phyloP scores from a whole-genome alignment of 2,797 vertebrate species.

The Poecilia picta region DNA sequence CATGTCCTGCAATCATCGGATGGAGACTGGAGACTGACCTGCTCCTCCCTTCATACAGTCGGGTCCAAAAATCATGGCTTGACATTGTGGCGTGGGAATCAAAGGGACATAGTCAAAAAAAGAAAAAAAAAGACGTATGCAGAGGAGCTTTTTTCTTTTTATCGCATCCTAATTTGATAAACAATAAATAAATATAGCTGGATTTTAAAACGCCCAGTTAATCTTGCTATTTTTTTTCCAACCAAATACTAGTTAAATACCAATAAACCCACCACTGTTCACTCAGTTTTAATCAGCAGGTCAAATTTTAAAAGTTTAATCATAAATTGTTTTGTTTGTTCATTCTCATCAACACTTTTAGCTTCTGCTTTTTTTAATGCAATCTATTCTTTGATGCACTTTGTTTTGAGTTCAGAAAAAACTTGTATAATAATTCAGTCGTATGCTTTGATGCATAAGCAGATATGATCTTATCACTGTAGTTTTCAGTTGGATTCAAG shows the following conservation, averaged over 20 bases:
- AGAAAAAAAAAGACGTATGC: conserved; percentile 17
- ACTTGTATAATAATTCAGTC: background rate
- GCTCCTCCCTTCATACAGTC: conserved; percentile 18
- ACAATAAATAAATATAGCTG: conserved; percentile 15
- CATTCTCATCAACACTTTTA: background rate
- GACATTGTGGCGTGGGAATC: conserved; percentile 16
- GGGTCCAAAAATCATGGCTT: conserved; percentile 12
- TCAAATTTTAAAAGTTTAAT: background rate
- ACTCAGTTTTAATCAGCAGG: background rate
- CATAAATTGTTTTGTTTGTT: background rate
- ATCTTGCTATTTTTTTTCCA: background rate
- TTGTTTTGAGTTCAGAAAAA: background rate
- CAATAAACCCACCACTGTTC: background rate
- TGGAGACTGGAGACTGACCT: conserved; percentile 19
- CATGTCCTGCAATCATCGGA: conserved; percentile 19
- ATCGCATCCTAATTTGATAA: conserved; percentile 16
- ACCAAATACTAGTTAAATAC: background rate
- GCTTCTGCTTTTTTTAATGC: background rate
- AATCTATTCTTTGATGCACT: background rate
- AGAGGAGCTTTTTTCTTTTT: background rate
- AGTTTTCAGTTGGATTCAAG: background rate
- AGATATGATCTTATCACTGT: background rate
- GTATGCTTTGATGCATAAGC: background rate
- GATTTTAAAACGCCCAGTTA: background rate
- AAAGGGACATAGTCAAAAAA: conserved; percentile 20